Conservation (phyloP, 2,888 invertebrate genomes). For the Biston stratarius region DNA sequence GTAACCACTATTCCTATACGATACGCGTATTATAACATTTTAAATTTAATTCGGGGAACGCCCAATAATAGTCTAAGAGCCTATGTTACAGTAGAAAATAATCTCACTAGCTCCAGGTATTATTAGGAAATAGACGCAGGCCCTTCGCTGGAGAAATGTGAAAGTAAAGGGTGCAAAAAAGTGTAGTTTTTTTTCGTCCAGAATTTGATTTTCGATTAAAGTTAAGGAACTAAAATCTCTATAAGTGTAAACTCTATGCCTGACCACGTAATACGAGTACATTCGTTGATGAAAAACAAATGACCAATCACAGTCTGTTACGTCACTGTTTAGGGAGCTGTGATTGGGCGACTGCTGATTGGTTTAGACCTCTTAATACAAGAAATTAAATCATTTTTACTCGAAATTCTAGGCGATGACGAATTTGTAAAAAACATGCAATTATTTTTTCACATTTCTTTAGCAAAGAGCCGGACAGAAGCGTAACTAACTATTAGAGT, state of each 20-base stretch:
- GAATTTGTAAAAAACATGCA: background rate
- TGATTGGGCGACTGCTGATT: conserved; percentile 1
- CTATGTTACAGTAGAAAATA: conserved; percentile 36
- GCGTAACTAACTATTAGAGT: conserved; percentile 68
- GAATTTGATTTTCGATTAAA: too few species aligned
- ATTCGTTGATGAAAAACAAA: background rate
- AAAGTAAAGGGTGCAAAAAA: background rate
- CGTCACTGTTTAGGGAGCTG: background rate
- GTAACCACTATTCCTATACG: conserved; percentile 27
- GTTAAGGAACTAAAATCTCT: background rate
- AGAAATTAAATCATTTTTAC: too few species aligned
- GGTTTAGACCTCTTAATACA: background rate
- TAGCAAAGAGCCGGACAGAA: conserved; percentile 42
- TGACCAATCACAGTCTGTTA: background rate
- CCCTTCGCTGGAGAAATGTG: conserved; percentile 30
- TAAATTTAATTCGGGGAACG: conserved; percentile 34
- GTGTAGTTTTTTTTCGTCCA: too few species aligned
- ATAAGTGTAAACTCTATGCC: background rate
- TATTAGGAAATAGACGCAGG: conserved; percentile 52
- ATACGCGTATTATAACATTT: conserved; percentile 32
- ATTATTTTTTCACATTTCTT: conserved; percentile 12
- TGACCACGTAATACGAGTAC: background rate
- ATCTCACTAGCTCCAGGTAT: conserved; percentile 50
- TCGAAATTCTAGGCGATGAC: too few species aligned
- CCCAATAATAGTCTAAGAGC: conserved; percentile 54